These are phyloP conservation scores for Echinometra lucunter DNA, from an alignment of 53 echinoderm and acorn worm genomes.

Conservation along the genomic window DNA sequence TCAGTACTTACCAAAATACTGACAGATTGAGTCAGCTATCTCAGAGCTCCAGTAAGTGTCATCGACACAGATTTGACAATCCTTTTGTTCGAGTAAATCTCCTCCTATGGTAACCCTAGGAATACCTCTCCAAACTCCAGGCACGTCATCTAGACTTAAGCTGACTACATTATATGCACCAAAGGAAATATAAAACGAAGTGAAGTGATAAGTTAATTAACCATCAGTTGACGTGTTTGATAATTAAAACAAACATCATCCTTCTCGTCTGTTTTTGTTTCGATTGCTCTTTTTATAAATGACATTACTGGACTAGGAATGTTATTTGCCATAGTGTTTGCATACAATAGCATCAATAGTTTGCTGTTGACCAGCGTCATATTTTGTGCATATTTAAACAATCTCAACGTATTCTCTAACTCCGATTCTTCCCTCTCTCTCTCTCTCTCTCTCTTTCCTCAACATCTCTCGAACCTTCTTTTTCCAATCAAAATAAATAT, in stretches of 20 bases:
- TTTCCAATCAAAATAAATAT: too few relatives aligned
- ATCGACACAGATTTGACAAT: neutral
- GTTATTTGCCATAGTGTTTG: neutral
- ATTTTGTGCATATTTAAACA: too few relatives aligned
- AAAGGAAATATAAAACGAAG: neutral
- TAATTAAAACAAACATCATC: too few relatives aligned
- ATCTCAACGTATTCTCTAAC: too few relatives aligned
- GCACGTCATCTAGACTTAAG: neutral
- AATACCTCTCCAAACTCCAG: neutral
- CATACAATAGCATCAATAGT: neutral
- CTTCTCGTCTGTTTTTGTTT: too few relatives aligned
- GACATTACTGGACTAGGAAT: too few relatives aligned
- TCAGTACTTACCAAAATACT: neutral
- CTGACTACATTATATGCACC: neutral
- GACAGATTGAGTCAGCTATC: neutral
- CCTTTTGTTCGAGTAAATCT: neutral
- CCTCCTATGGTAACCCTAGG: neutral
- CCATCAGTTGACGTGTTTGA: neutral
- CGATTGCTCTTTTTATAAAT: too few relatives aligned
- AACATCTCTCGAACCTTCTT: too few relatives aligned
- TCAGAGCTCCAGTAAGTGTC: constrained; percentile 10
- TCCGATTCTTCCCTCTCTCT: too few relatives aligned
- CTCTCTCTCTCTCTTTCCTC: too few relatives aligned
- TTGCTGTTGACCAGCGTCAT: neutral
- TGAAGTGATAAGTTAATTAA: neutral